Base-by-base conservation (phyloP, 2,797 vertebrate species). In the Pagetopsis macropterus region DNA sequence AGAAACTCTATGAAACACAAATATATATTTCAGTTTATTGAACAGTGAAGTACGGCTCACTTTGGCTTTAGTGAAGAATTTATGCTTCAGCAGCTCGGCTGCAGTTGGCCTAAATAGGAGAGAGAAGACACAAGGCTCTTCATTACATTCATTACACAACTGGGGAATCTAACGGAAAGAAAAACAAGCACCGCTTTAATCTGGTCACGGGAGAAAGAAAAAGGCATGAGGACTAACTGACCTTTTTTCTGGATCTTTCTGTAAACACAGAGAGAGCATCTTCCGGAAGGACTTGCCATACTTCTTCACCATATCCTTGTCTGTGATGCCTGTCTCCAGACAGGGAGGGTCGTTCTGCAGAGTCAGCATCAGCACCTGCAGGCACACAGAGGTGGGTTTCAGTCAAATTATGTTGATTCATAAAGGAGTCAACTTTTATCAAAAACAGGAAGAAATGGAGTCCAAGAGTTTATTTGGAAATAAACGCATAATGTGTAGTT, bases 201-300 rank as follows among this genome's bases (percentile, higher is more conserved):
- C n/a, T n/a, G 17, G n/a, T 1, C 45, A 10, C 13, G 68, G 37
- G 27, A 45, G 10, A 13, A 7, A 17, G 10, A 14, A n/a, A 33
- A 40, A 1, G 8, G 14, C 23, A 44, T 31, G 10, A 7, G 21
- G 16, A 60, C 10, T 16, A 43, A 56, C 83, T 55, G 37, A 98
- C 98, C 98, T 97, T 94, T 99, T 99, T 73, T 98, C 98, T 0
- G 98, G 98, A 83, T 99, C 98, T 89, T 99, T 99, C 81, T 99
- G 98, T 93, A 99, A 94, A 93, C 98, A 99, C 52, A 93, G 92
- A 1, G 96, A 97, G 89, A 99, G 93, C 98, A 99, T 99, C 94
- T 99, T 99, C 90, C 97, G 95, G 91, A 98, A 97, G 3, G 97
- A 98, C 65, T 98, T 98, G 79, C 97, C 97, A 0, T 98, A 99